Conservation (phyloP, 2,888 invertebrate species). For the Heliconius erato region DNA sequence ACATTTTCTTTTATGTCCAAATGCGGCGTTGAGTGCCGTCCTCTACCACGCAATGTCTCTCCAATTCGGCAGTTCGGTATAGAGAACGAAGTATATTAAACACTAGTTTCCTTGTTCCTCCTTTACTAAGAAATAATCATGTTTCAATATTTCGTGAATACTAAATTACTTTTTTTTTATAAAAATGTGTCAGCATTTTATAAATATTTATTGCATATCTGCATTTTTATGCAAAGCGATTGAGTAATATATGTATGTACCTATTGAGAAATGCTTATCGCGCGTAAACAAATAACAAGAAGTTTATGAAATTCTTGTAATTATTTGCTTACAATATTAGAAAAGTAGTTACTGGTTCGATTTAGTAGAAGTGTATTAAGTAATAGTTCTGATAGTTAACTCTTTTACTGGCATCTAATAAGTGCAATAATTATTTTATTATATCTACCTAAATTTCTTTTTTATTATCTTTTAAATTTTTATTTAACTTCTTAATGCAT, state of each 20-base stretch:
- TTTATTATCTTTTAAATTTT: neutral
- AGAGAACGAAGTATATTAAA: too few relatives aligned
- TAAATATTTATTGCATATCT: neutral
- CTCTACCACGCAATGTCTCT: too few relatives aligned
- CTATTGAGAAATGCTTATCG: neutral
- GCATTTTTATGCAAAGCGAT: neutral
- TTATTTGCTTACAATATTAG: neutral
- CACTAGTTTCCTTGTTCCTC: too few relatives aligned
- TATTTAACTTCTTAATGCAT: neutral
- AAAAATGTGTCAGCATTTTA: neutral
- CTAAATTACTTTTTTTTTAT: neutral
- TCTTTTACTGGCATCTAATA: neutral
- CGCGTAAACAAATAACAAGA: slow-evolving; percentile 13
- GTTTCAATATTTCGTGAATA: neutral
- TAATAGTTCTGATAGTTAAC: neutral
- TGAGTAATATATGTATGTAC: slow-evolving; percentile 4
- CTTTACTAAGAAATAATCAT: too few relatives aligned
- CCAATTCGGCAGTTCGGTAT: too few relatives aligned
- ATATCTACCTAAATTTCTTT: neutral
- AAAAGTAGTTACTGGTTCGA: neutral
- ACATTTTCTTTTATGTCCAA: too few relatives aligned
- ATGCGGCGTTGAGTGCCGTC: too few relatives aligned
- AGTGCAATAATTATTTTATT: neutral
- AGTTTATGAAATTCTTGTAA: slow-evolving; percentile 11
- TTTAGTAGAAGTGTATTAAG: neutral